Conservation (phyloP, 64 coral and sea anemone genomes). For the Dendrophyllia cribrosa region DNA sequence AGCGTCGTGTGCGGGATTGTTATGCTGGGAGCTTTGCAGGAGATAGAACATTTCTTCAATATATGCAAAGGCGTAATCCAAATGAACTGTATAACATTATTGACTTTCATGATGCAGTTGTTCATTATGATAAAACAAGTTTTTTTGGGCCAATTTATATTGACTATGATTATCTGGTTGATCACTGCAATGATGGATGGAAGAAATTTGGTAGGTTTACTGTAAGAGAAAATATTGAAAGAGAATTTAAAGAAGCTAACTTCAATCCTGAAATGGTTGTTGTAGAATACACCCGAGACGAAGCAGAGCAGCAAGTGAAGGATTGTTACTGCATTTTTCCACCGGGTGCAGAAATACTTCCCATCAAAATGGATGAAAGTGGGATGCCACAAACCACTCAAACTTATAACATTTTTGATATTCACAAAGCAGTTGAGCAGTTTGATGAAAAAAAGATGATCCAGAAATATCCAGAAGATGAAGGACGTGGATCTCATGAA, state of each 20-base stretch:
- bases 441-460: background rate
- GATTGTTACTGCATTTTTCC: background rate
- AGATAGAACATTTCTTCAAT: background rate
- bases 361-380: background rate
- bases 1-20: background rate
- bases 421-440: background rate
- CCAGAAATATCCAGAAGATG: background rate
- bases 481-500: background rate
- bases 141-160: too few relatives aligned
- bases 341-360: background rate
- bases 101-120: background rate
- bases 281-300: background rate
- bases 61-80: too few relatives aligned
- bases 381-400: background rate
- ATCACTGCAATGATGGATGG: too few relatives aligned
- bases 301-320: background rate
- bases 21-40: conserved; percentile 22
- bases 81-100: background rate
- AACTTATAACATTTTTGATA: conserved; percentile 2
- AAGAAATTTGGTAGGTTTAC: too few relatives aligned
- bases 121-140: background rate
- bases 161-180: too few relatives aligned
- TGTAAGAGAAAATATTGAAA: background rate
- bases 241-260: background rate
- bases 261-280: background rate